Percentiles rank a stretch among this genome's conserved stretches.
phyloP scores from a whole-genome alignment of 2,113 vertebrate genomes.

The Orthonyx spaldingii region DNA sequence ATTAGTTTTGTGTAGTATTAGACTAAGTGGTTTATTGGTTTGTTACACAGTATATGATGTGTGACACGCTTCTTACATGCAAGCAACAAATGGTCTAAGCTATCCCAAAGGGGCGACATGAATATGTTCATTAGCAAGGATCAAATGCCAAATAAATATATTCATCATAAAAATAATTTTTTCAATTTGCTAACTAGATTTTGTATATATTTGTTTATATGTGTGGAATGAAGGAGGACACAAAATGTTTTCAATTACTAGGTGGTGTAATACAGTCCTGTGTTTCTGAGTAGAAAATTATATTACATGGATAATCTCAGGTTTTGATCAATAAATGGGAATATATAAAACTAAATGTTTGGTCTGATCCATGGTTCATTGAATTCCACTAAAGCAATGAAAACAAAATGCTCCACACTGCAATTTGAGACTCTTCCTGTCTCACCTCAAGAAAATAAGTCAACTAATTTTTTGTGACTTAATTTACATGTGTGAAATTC shows the following conservation, averaged over 20 bases:
- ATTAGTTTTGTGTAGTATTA: neutral
- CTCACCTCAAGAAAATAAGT: neutral
- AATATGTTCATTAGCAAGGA: neutral
- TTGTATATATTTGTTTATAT: neutral
- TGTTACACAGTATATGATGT: neutral
- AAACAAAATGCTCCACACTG: neutral
- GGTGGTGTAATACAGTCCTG: neutral
- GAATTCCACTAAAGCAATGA: neutral
- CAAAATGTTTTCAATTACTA: neutral
- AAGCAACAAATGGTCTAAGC: neutral
- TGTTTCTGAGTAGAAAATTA: neutral
- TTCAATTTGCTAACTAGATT: neutral
- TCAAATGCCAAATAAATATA: neutral
- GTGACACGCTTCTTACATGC: neutral
- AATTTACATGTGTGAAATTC: neutral
- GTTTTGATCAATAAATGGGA: neutral
- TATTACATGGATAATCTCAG: neutral
- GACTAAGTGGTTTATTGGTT: neutral
- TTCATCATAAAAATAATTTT: neutral
- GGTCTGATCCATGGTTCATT: neutral
- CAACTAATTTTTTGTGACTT: neutral
- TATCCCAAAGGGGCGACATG: neutral
- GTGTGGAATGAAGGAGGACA: neutral
- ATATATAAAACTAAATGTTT: neutral
- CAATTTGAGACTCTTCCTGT: neutral